These are phyloP conservation scores for Corythornis leucogaster DNA, from an alignment of 2,797 vertebrate genomes.

Conservation along the genomic window DNA sequence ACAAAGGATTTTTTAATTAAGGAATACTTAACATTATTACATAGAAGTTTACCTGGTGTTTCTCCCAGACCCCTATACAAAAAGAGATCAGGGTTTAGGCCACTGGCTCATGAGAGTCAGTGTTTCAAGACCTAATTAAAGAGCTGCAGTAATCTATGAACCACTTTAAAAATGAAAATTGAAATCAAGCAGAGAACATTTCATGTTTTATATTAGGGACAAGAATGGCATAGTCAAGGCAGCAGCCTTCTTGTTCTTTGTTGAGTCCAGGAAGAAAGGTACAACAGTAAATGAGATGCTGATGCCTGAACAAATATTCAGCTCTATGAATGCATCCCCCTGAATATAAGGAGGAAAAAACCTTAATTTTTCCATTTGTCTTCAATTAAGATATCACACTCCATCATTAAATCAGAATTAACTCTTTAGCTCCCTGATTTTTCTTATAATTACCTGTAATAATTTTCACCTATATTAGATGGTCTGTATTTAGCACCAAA, in stretches of 20 bases:
- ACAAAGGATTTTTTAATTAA: neutral
- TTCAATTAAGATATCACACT: neutral
- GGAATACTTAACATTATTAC: neutral
- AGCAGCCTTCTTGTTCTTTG: neutral
- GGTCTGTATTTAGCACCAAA: neutral
- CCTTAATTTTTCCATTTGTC: neutral
- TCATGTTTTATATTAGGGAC: neutral
- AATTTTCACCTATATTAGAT: neutral
- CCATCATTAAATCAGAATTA: neutral
- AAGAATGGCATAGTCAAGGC: neutral
- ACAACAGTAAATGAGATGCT: neutral
- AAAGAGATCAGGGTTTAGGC: neutral
- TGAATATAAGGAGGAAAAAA: accelerated
- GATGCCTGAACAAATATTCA: neutral
- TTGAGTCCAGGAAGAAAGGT: neutral
- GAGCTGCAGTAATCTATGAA: neutral
- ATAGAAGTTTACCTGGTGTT: neutral
- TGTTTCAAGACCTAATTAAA: neutral
- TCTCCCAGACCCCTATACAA: neutral
- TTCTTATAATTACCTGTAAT: neutral
- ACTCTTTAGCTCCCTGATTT: neutral
- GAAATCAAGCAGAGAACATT: neutral
- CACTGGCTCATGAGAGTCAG: neutral
- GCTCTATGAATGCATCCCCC: neutral
- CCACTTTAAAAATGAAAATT: neutral